Base-by-base conservation (phyloP, 2,888 invertebrate genomes). In the Cataglyphis cursor region DNA sequence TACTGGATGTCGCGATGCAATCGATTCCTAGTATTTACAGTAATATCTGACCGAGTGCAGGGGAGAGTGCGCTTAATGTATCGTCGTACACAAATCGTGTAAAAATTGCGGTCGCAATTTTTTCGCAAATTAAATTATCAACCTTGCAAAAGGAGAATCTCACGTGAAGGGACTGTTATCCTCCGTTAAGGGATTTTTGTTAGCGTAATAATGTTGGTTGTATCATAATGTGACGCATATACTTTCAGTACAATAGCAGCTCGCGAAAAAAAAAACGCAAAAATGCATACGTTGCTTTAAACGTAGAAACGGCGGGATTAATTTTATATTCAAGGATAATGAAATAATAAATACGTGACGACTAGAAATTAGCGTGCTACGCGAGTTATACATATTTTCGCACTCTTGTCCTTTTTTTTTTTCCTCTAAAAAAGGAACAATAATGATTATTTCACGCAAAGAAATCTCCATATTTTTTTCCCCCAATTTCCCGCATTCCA, bases 11-110 rank as follows among this genome's bases (percentile, higher is more conserved):
- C 12, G 51, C 72, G 72, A 35, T 54, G 31, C 24, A 59, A 78
- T 82, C 81, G 82, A 83, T 83, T 68, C 31, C 44, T 62, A 81
- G 65, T 75, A 78, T 81, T 81, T 82, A 78, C 78, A 35, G 72
- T 78, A 78, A 78, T 78, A 44, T 70, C 72, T 78, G 72, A 78
- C 41, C 72, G 70, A n/a, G 15, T 44, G 44, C 44, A 44, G 15
- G 6, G 6, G n/a, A 41, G 41, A 35, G 21, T 31, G 41, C 78
- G 59, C n/a, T 78, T 70, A 70, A 70, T 35, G 44, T 59, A 38
- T n/a, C 44, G 59, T 57, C 57, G 68, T n/a, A 5, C 5, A 9
- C 5, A 9, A 2, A n/a, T 68, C 57, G 54, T 44, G 21, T 31
- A 78, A 21, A 59, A 68, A 70, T 76, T 76, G 66, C 68, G 57